phyloP scores from a whole-genome alignment of 2,797 vertebrate species.

The Orientallactaga sibirica region DNA sequence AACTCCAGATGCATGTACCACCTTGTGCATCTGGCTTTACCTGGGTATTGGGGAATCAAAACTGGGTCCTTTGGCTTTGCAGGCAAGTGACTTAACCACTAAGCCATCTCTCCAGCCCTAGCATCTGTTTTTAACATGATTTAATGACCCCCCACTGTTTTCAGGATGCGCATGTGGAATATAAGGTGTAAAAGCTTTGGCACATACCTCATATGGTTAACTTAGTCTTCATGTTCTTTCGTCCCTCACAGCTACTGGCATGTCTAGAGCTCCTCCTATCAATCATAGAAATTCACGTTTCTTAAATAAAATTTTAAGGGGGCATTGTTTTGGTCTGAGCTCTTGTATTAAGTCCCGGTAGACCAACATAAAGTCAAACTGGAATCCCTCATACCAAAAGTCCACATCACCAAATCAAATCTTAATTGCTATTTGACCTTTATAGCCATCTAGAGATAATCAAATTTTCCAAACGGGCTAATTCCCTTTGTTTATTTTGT shows the following conservation, averaged over 20 bases:
- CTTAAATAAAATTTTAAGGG: not conserved
- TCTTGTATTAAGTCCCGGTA: not conserved
- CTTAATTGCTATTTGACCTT: not conserved
- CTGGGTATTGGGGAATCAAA: no score
- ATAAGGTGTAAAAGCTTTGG: not conserved
- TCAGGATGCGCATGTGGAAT: not conserved
- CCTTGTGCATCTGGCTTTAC: no score
- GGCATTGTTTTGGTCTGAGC: not conserved
- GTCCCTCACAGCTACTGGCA: not conserved
- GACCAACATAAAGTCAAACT: not conserved
- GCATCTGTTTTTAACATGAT: not conserved
- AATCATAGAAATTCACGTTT: conserved; percentile 14
- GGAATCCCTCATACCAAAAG: not conserved
- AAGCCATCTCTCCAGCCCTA: not conserved
- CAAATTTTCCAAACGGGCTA: not conserved
- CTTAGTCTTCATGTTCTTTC: not conserved
- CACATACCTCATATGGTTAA: not conserved
- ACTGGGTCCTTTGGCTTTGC: no score
- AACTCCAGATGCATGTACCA: no score
- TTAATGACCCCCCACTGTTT: not conserved
- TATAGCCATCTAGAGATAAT: not conserved
- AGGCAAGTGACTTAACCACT: no score
- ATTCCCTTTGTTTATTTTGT: not conserved
- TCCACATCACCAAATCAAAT: not conserved
- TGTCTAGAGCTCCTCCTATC: not conserved